These are phyloP conservation scores for Neopipo cinnamomea DNA, from an alignment of 2,113 vertebrate species.

Conservation along the genomic window DNA sequence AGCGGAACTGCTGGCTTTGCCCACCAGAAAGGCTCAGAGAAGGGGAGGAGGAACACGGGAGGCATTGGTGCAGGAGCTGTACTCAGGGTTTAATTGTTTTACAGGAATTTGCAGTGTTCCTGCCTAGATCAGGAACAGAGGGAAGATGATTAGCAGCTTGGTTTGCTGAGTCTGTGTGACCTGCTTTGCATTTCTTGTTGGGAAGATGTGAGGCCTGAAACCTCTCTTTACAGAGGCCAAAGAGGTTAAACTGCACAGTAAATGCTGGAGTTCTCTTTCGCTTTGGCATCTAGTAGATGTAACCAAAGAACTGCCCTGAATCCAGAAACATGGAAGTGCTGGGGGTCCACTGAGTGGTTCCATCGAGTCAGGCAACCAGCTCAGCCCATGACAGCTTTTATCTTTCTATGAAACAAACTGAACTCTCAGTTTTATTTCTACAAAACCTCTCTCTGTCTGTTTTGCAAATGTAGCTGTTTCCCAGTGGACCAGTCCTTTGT, in stretches of 20 bases:
- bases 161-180: background rate
- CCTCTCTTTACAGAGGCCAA: background rate
- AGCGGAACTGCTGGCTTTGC: background rate
- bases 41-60: background rate
- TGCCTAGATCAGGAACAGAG: background rate
- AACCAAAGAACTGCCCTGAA: background rate
- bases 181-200: background rate
- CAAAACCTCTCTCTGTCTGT: background rate
- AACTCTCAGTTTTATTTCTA: background rate
- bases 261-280: background rate
- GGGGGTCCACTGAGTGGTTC: background rate
- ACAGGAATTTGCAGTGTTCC: background rate
- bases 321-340: background rate
- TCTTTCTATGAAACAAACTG: background rate
- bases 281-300: background rate
- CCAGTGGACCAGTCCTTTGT: background rate
- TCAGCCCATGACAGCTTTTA: background rate
- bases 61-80: background rate
- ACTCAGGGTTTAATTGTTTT: background rate
- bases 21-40: background rate
- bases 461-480: background rate
- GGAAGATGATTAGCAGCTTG: background rate
- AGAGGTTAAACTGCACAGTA: background rate
- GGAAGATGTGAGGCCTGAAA: background rate
- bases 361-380: background rate